Base-by-base conservation (phyloP, 2,797 vertebrate genomes). In the Characodon lateralis region DNA sequence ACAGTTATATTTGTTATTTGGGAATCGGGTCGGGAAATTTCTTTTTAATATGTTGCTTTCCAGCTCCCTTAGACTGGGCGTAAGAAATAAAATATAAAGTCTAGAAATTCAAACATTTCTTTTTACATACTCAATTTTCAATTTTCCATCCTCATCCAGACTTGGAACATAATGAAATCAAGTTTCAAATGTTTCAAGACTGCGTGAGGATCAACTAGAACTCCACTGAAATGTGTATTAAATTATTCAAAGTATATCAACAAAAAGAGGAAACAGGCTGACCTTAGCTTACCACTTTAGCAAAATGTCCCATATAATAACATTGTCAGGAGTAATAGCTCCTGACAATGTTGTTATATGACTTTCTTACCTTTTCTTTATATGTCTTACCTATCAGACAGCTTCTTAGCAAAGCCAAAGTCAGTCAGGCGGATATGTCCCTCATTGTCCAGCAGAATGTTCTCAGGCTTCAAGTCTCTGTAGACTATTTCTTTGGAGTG, bases 351-450 rank as follows among this genome's bases (percentile, higher is more conserved):
- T 31, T 31, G 28, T 31, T 31, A 31, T 35, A 35, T 35, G 31
- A 35, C 31, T 35, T 35, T 35, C 31, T 35, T 35, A 35, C 31
- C 3, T 35, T 35, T 41, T 65, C 8, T 39, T 41, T 39, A 65
- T 50, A 18, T 16, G 10, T 2, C 0, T 88, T 91, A 98, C 98
- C 97, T 96, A 94, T 99, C 98, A 0, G 96, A 96, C 35, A 99
- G 95, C 74, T 99, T 99, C 94, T 99, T 99, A 18, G 98, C 98
- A 41, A 99, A 99, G 85, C 98, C 98, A 1, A 99, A 99, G 93
- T 99, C 98, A 0, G 98, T 99, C 80, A 99, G 96, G 73, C 97
- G 97, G 91, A 99, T 97, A 93, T 99, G 98, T 3, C 98, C 98
- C 71, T 98, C 97, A 2, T 95, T 91, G 91, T 99, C 98, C 91